Conservation (phyloP, 2,888 invertebrate species). For the Malacosoma neustria region DNA sequence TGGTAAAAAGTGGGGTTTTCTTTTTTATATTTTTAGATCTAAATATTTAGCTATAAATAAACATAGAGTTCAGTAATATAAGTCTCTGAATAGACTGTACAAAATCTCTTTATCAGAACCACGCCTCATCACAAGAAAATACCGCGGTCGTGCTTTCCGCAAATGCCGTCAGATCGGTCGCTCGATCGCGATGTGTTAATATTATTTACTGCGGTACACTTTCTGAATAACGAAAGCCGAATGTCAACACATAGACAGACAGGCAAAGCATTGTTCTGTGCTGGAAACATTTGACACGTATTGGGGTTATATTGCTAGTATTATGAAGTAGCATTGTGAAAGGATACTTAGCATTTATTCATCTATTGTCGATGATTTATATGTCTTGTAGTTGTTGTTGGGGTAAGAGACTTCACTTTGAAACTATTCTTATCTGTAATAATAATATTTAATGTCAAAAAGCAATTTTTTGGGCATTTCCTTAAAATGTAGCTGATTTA, state of each 20-base stretch:
- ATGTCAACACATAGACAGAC: neutral
- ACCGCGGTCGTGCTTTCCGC: slow-evolving; percentile 57
- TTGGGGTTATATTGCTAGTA: neutral
- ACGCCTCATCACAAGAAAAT: slow-evolving; percentile 34
- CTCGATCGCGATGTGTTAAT: slow-evolving; percentile 67
- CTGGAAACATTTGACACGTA: neutral
- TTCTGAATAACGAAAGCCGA: slow-evolving; percentile 34
- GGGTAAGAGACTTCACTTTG: too few species aligned
- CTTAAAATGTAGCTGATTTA: too few species aligned
- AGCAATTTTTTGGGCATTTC: too few species aligned
- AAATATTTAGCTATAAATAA: too few species aligned
- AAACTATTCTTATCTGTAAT: too few species aligned
- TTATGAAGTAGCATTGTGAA: neutral
- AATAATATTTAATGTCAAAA: too few species aligned
- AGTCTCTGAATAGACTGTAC: too few species aligned
- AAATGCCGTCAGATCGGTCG: slow-evolving; percentile 36
- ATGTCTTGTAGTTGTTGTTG: too few species aligned
- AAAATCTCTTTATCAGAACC: too few species aligned
- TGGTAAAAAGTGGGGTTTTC: too few species aligned
- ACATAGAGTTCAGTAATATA: too few species aligned
- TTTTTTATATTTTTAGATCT: too few species aligned
- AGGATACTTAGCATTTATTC: neutral
- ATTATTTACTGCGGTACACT: slow-evolving; percentile 59
- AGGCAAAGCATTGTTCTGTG: neutral
- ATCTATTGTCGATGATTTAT: neutral